phyloP scores from a whole-genome alignment of 1,140 invertebrate genomes.

The Oedothorax gibbosus region DNA sequence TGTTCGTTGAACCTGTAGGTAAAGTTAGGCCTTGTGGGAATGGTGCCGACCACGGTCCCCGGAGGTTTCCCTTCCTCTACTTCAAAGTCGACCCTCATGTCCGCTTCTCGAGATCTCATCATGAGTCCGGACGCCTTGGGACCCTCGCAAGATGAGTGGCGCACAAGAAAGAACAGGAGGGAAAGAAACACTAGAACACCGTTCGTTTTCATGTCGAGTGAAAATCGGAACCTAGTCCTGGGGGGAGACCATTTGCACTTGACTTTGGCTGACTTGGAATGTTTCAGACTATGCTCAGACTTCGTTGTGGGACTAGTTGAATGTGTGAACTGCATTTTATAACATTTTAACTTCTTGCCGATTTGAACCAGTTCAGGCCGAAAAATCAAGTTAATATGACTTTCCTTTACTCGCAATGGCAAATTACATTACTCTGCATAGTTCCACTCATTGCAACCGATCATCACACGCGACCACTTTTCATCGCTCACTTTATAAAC shows the following conservation, averaged over 20 bases:
- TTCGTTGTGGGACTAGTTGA: not conserved
- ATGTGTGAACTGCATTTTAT: conserved; percentile 3
- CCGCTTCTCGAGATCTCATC: conserved; percentile 53
- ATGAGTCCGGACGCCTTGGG: conserved; percentile 30
- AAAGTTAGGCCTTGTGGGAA: conserved; percentile 87
- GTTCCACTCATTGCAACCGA: not conserved
- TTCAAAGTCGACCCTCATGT: conserved; percentile 72
- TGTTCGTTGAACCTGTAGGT: conserved; percentile 87
- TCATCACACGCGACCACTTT: conserved; percentile 17
- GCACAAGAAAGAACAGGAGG: conserved; percentile 50
- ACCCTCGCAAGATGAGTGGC: conserved; percentile 24
- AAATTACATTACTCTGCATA: not conserved
- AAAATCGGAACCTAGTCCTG: conserved; percentile 23
- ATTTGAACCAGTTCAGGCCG: too few relatives aligned
- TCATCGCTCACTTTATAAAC: conserved; percentile 4
- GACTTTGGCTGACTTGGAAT: conserved; percentile 32
- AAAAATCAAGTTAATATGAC: not conserved
- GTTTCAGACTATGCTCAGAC: conserved; percentile 10
- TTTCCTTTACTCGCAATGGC: not conserved
- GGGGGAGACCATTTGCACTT: conserved; percentile 30
- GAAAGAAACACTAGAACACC: conserved; percentile 22
- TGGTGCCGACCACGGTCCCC: conserved; percentile 84
- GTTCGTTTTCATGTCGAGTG: conserved; percentile 15
- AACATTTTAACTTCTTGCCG: too few relatives aligned
- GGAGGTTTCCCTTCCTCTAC: conserved; percentile 84